Base-by-base conservation (phyloP, 2,113 vertebrate species). In the Thamnaconus septentrionalis region DNA sequence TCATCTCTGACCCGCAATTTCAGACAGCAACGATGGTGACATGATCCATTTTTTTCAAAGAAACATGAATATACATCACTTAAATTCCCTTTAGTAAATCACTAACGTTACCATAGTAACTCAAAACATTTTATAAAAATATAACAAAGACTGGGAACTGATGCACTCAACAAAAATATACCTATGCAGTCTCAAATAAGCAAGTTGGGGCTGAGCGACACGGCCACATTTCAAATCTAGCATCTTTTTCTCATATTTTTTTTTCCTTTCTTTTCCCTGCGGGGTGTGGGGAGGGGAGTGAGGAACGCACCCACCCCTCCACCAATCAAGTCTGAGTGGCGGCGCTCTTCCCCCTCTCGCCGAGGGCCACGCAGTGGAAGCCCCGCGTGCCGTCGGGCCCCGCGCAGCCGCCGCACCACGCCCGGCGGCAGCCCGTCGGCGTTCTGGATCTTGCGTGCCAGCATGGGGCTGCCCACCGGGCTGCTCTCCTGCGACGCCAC, bases 361-460 rank as follows among this genome's bases (percentile, higher is more conserved):
- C 85, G 4, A 85, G 58, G 0, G 75, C 45, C 43, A 87, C 75
- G 0, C 74, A 85, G 53, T 96, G 95, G 87, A 99, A 99, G 1
- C 97, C 97, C 2, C 93, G 93, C 2, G 95, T 97, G 54, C 96
- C 92, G 31, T 99, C 97, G 0, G 96, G 1, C 96, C 97, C 54
- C 92, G 91, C 1, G 97, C n/a, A n/a, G 96, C 55, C 95, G 88
- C 69, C 97, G 87, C 73, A 93, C 92, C 1, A 99, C 96, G 0
- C 96, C 95, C 0, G 92, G 94, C 0, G 95, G 95, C 0, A 97
- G 89, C n/a, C 96, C 93, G 0, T 95, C 95, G 0, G 94, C 92
- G 0, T 91, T 93, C 83, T 96, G 95, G 78, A 95, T 94, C 91
- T 94, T 98, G 60, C 91, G 74, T 3, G 89, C 91, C 50, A 95